A percentile compares a stretch with the other conserved stretches of the same genome.
phyloP scores from a whole-genome alignment of 2,797 vertebrate species.

The Fundulus diaphanus region DNA sequence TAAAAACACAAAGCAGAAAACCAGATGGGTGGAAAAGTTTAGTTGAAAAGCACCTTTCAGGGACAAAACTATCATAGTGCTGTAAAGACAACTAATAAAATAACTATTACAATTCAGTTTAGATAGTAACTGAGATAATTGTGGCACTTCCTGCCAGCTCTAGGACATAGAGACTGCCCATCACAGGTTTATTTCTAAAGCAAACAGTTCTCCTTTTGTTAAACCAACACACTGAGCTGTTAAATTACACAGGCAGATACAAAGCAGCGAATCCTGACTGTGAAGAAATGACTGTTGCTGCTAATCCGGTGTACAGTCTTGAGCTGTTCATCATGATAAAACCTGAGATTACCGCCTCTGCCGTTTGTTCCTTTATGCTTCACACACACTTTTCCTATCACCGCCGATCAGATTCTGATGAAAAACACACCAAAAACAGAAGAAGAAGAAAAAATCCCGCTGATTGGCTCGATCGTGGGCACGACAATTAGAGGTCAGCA shows the following conservation, averaged over 20 bases:
- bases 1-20: background rate
- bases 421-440: slow-evolving; percentile 6
- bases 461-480: slow-evolving; percentile 36
- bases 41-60: too few species aligned
- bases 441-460: slow-evolving; percentile 11
- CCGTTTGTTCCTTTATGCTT: slow-evolving; percentile 21
- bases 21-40: too few species aligned
- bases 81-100: too few species aligned
- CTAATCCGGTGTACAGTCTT: background rate
- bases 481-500: slow-evolving; percentile 49
- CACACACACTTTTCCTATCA: slow-evolving; percentile 16
- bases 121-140: background rate
- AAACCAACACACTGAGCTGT: background rate
- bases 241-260: background rate
- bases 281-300: slow-evolving; percentile 9
- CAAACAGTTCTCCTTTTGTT: background rate
- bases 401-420: slow-evolving; percentile 22
- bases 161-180: background rate
- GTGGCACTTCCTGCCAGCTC: background rate
- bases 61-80: too few species aligned
- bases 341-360: slow-evolving; percentile 7
- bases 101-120: background rate
- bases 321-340: background rate
- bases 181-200: background rate
- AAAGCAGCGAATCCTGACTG: background rate